A percentile compares a stretch with the other conserved stretches of the same genome.
phyloP scores from a whole-genome alignment of 2,797 vertebrate genomes.

The Ctenochaetus hawaiiensis region DNA sequence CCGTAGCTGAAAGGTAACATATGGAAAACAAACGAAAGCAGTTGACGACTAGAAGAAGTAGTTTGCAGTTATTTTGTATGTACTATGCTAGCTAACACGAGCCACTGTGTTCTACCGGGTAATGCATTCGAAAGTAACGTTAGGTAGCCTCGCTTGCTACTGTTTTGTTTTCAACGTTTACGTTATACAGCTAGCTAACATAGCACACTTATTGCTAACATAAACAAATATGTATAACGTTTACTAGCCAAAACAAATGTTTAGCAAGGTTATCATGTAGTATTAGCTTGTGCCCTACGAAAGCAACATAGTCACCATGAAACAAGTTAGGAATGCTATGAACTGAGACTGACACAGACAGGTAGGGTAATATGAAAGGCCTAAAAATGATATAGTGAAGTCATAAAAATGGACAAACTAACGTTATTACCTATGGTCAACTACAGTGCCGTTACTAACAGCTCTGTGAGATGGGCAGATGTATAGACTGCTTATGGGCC shows the following conservation, averaged over 20 bases:
- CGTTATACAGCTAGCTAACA: slow-evolving; percentile 52
- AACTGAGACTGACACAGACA: not conserved
- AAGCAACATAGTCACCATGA: not conserved
- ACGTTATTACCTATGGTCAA: no score
- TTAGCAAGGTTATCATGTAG: not conserved
- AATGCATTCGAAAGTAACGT: not conserved
- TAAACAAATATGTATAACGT: not conserved
- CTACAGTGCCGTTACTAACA: not conserved
- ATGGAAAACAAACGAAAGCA: accelerated
- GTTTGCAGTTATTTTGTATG: not conserved
- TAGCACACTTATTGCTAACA: slow-evolving; percentile 14
- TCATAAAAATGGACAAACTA: not conserved
- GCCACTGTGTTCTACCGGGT: not conserved
- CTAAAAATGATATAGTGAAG: not conserved
- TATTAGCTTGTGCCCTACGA: not conserved
- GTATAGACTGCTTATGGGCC: not conserved
- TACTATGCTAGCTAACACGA: accelerated
- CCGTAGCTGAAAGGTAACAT: slow-evolving; percentile 32
- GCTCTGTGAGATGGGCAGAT: not conserved
- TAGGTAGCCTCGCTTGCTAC: slow-evolving; percentile 7
- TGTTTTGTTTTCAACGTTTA: slow-evolving; percentile 37
- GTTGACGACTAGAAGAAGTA: accelerated
- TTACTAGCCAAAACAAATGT: not conserved
- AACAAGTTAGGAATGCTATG: not conserved
- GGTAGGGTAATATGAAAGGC: not conserved